Percentiles rank a stretch among this genome's conserved stretches.
phyloP scores from a whole-genome alignment of 2,113 vertebrate species.

The Scortum barcoo region DNA sequence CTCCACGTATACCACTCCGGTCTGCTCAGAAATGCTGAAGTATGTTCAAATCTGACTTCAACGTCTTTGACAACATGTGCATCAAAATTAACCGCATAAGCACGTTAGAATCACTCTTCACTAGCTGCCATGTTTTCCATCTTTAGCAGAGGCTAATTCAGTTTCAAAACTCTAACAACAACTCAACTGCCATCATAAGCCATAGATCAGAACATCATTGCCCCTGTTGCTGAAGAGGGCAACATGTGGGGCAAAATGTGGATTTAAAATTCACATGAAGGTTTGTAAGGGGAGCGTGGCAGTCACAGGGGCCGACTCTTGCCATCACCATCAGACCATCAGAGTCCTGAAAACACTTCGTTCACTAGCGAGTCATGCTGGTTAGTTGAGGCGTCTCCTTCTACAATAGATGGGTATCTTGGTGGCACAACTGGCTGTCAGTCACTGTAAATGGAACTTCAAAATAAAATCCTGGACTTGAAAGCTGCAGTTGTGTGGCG shows the following conservation, averaged over 20 bases:
- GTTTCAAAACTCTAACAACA: not conserved
- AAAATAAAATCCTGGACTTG: not conserved
- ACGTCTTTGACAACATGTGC: not conserved
- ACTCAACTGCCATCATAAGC: not conserved
- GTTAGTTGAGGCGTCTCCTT: not conserved
- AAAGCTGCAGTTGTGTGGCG: not conserved
- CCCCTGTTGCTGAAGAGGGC: conserved; percentile 1
- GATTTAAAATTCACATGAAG: conserved; percentile 38
- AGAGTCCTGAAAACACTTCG: not conserved
- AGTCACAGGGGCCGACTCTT: not conserved
- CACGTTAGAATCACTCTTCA: not conserved
- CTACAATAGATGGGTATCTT: no score
- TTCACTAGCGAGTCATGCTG: not conserved
- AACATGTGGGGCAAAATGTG: conserved; percentile 1
- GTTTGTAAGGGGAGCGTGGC: not conserved
- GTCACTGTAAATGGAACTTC: not conserved
- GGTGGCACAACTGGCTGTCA: not conserved
- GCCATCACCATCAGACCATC: not conserved
- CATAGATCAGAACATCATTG: not conserved
- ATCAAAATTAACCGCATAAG: not conserved
- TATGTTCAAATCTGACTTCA: not conserved
- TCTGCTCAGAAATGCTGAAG: not conserved
- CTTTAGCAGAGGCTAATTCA: not conserved
- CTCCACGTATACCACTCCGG: not conserved
- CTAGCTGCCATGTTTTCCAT: not conserved